A percentile compares a stretch with the other conserved stretches of the same genome.
These are phyloP conservation scores for Heterochromis multidens DNA, from an alignment of 2,113 vertebrate species.

Conservation along the genomic window DNA sequence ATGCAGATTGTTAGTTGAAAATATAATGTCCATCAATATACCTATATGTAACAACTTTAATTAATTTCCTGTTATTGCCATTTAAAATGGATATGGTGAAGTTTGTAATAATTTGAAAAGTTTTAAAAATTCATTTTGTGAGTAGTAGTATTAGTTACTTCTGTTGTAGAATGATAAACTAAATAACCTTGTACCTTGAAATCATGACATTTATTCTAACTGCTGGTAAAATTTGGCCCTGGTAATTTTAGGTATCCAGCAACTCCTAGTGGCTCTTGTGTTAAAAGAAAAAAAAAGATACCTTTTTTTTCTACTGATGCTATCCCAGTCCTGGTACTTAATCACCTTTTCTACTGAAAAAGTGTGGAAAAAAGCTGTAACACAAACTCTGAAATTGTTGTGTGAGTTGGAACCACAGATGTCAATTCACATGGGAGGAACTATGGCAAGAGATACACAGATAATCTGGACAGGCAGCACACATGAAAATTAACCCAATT, in stretches of 20 bases:
- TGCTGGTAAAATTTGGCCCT: too few species aligned
- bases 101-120: neutral
- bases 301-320: neutral
- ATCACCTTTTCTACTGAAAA: neutral
- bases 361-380: too few species aligned
- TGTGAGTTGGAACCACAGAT: neutral
- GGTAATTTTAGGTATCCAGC: neutral
- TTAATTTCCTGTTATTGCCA: too few species aligned
- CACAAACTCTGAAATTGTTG: neutral
- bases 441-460: neutral
- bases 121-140: neutral
- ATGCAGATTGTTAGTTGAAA: too few species aligned
- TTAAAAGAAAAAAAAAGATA: neutral
- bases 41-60: too few species aligned
- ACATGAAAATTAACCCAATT: neutral
- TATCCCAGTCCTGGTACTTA: neutral
- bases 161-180: neutral
- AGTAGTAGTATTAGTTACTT: neutral
- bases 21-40: too few species aligned
- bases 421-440: neutral
- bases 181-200: neutral
- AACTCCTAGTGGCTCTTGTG: neutral
- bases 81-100: too few species aligned
- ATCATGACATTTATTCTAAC: neutral
- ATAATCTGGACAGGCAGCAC: neutral